Evolutionary conservation across 53 echinoderm and acorn worm genomes (phyloP).

Genomic region (Astropecten irregularis): DNA sequence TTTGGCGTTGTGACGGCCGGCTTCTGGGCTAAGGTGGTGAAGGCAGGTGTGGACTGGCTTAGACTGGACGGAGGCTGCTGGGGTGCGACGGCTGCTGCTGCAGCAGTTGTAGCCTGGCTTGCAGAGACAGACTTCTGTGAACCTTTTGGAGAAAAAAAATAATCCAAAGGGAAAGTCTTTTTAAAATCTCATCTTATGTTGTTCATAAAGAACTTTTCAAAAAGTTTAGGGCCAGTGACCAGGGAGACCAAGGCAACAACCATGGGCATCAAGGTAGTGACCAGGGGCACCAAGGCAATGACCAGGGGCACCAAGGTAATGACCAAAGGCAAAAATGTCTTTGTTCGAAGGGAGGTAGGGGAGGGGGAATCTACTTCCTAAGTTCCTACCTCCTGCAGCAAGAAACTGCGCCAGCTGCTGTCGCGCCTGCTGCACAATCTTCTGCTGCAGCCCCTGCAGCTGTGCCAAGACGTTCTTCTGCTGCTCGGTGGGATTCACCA

Average conservation of each 20-base stretch:
- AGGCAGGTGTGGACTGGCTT: conserved; percentile 35
- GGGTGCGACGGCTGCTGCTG: conserved; percentile 5
- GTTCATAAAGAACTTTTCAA: no score
- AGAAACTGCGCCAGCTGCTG: conserved; percentile 47
- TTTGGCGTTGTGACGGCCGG: not conserved
- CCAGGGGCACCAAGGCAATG: no score
- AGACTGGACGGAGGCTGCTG: not conserved
- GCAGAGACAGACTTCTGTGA: conserved; percentile 16
- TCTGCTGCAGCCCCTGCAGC: conserved; percentile 73
- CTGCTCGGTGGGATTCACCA: conserved; percentile 55
- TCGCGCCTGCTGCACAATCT: conserved; percentile 56
- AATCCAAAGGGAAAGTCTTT: not conserved
- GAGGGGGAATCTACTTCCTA: no score
- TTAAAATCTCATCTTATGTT: not conserved
- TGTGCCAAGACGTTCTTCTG: conserved; percentile 72
- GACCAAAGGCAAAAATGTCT: no score
- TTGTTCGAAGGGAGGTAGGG: no score
- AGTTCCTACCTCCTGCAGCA: conserved; percentile 2
- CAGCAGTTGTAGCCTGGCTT: not conserved
- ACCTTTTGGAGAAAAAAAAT: not conserved
- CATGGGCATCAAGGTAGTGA: no score
- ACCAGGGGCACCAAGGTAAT: no score
- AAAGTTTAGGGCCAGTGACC: no score
- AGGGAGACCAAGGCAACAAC: no score
- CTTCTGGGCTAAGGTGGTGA: not conserved